Conservation (phyloP, 2,888 invertebrate genomes). For the Capitulum mitella region DNA sequence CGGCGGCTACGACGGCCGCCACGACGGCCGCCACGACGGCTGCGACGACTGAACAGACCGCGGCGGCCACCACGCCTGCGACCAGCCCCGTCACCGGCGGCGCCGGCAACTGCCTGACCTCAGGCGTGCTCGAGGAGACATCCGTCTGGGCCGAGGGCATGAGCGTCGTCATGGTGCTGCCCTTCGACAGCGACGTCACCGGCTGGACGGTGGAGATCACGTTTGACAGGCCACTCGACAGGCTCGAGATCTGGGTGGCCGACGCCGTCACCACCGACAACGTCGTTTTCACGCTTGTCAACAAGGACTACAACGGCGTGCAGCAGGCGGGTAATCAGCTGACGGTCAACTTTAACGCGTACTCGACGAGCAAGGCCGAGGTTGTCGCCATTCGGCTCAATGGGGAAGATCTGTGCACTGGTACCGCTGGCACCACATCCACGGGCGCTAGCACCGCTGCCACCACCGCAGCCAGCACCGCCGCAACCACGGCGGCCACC, state of each 20-base stretch:
- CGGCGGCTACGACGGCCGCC: neutral
- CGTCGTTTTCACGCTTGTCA: constrained; percentile 28
- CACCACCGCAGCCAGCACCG: no score
- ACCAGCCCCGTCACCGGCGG: constrained; percentile 22
- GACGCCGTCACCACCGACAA: constrained; percentile 21
- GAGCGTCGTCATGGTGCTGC: neutral
- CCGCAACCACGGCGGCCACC: no score
- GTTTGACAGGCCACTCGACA: neutral
- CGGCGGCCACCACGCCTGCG: constrained; percentile 9
- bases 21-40: neutral
- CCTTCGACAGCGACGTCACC: neutral
- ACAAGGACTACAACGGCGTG: constrained; percentile 28
- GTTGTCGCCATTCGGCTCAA: neutral
- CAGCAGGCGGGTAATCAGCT: constrained; percentile 27
- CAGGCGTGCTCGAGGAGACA: neutral
- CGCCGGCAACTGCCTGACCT: neutral
- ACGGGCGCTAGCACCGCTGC: constrained; percentile 15
- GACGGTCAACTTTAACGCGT: neutral
- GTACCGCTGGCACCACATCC: constrained; percentile 9
- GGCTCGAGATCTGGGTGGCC: constrained; percentile 28
- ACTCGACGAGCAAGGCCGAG: constrained; percentile 1
- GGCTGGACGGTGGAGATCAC: neutral
- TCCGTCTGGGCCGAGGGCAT: neutral
- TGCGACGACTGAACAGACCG: neutral
- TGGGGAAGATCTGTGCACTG: neutral